Evolutionary conservation across 1,140 invertebrate genomes (phyloP).

Genomic region (Dendrolimus punctatus): DNA sequence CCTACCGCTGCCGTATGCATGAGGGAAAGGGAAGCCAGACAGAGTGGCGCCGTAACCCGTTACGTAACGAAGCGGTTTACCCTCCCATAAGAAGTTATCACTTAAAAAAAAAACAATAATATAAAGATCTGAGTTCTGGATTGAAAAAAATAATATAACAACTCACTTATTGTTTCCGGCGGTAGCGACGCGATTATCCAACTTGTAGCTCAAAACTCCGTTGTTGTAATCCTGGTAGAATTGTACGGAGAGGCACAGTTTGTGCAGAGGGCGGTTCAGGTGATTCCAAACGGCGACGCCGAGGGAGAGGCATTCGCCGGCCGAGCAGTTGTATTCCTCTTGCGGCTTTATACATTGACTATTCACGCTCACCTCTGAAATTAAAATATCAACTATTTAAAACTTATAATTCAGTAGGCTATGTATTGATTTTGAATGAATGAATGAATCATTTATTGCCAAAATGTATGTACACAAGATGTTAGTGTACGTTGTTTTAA

Average conservation of each 20-base stretch:
- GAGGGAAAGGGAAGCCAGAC: too few relatives aligned
- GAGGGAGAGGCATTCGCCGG: slow-evolving; percentile 83
- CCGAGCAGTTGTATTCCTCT: slow-evolving; percentile 80
- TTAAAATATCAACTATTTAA: slow-evolving; percentile 7
- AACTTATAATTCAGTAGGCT: background rate
- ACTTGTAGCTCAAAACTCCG: slow-evolving; percentile 85
- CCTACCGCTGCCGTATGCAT: too few relatives aligned
- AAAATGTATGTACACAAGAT: too few relatives aligned
- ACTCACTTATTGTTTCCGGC: slow-evolving; percentile 85
- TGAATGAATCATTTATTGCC: too few relatives aligned
- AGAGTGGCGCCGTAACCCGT: too few relatives aligned
- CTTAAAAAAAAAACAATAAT: too few relatives aligned
- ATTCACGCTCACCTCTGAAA: slow-evolving; percentile 77
- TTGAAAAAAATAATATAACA: background rate
- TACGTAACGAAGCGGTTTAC: too few relatives aligned
- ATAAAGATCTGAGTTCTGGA: background rate
- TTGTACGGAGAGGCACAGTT: slow-evolving; percentile 82
- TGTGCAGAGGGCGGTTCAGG: slow-evolving; percentile 77
- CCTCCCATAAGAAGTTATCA: too few relatives aligned
- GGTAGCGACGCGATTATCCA: slow-evolving; percentile 87
- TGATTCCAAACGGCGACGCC: slow-evolving; percentile 83
- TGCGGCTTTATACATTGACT: slow-evolving; percentile 77
- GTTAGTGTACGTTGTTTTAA: too few relatives aligned
- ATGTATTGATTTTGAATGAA: too few relatives aligned
- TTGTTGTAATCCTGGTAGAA: slow-evolving; percentile 95